Evolutionary conservation across 2,888 invertebrate genomes (phyloP), one percentile per base, ranked within the genome.

Genomic region (Tachystola acroxantha): DNA sequence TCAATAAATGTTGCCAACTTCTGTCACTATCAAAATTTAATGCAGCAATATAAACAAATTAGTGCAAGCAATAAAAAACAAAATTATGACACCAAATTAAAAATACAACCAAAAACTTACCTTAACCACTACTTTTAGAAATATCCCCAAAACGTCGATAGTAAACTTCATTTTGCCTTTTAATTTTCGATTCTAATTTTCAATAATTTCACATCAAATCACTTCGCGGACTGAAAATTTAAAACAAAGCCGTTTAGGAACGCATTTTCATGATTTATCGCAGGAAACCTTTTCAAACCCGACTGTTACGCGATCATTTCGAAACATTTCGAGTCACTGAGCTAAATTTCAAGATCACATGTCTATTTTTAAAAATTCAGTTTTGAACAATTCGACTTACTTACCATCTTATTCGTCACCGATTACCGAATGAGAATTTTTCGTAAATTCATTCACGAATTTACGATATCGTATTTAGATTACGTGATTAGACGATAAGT

Each of bases 101-200:
- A 10, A 16, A 19, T 20, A 19, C 13, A 26, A 16, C 20, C 32
- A 32, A 39, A 24, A 40, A 76, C 84, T 74, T 70, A 88, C 88
- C 82, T 64, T 85, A 54, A 88, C 57, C 33, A 88, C 88, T 42
- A 88, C 77, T 77, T 88, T 88, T 42, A 88, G 71, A 59, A 88
- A 87, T 46, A 88, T 74, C 42, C 88, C 88, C 68, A 88, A 57
- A 10, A 88, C 87, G 40, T 88, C 88, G 32, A 88, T 68, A 1
- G 86, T 79, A 59, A 88, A 87, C 77, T 87, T 87, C 88, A 88
- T 88, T 46, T 72, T 79, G 72, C 40, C 40, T 33, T 42, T 27
- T 42, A 40, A 44, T 45, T 40, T 50, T 43, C 45, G 28, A 27
- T 39, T 39, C n/a, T 39, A 43, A 32, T 34, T 31, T 48, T 42